Evolutionary conservation across 2,113 vertebrate species (phyloP), one percentile per base, ranked within the genome.

Genomic region (Ciconia maguari): DNA sequence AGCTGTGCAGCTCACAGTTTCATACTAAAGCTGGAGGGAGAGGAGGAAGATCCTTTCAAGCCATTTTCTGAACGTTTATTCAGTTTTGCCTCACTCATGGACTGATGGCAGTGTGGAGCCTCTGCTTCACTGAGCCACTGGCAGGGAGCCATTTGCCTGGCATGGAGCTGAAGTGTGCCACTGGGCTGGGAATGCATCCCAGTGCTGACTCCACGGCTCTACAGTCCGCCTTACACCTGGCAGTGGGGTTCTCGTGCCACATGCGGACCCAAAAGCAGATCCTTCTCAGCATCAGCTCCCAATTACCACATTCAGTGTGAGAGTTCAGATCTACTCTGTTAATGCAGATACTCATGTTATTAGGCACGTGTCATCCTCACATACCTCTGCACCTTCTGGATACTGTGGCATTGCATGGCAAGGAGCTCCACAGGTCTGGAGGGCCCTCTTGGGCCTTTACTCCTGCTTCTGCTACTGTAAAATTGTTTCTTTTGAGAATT

Each of bases 211-310:
- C 51, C 49, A 13, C 1, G 13, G 49, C 10, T 15, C 54, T 38
- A 41, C 2, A 1, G 32, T 13, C 32, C 1, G 6, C 16, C 76
- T 49, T 7, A 20, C 0, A 1, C 44, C 64, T 21, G 20, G 20
- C 42, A 12, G 24, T 6, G 48, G 26, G 19, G 41, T 11, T 42
- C 30, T 70, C 57, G 34, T 64, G 44, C 34, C 30, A 34, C 26
- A 61, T 1, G 0, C 1, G 2, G 26, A 16, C 34, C 36, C 44
- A 34, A 64, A 48, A 30, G 12, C 55, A 48, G 25, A 20, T 68
- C 55, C 11, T 82, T 16, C 36, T 48, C 38, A 58, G 78, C 58
- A 48, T 27, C 54, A 51, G 42, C 42, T 74, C 78, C 68, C 48
- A 13, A 11, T 29, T 27, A 24, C 36, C 36, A 25, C 1, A 17